phyloP scores from a whole-genome alignment of 1,140 invertebrate genomes.

The Bombus polaris region DNA sequence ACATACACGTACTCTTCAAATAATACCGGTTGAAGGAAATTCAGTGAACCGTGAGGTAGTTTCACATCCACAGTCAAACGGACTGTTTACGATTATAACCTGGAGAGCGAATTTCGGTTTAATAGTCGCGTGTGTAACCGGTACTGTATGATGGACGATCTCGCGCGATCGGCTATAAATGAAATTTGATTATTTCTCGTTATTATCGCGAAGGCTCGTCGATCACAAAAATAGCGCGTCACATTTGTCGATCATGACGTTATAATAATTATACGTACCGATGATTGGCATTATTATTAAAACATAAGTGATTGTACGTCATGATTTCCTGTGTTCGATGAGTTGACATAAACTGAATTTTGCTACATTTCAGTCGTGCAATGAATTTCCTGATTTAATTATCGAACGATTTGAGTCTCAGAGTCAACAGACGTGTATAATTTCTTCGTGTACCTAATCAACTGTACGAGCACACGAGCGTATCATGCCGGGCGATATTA shows the following conservation, averaged over 20 bases:
- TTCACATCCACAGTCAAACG: constrained; percentile 13
- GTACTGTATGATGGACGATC: constrained; percentile 45
- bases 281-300: constrained; percentile 8
- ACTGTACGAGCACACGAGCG: neutral
- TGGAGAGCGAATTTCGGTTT: constrained; percentile 61
- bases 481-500: neutral
- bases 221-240: constrained; percentile 12
- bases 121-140: constrained; percentile 39
- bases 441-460: constrained; percentile 1
- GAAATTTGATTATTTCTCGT: constrained; percentile 43
- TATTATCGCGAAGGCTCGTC: constrained; percentile 16
- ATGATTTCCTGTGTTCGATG: neutral
- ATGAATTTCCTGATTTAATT: neutral
- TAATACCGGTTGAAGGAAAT: constrained; percentile 51
- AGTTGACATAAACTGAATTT: neutral
- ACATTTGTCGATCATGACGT: neutral
- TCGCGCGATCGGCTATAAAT: constrained; percentile 45
- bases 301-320: neutral
- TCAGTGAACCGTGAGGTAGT: constrained; percentile 34
- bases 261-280: constrained; percentile 16
- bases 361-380: neutral
- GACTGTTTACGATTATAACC: constrained; percentile 69
- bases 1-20: neutral
- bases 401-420: neutral
- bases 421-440: neutral